These are phyloP conservation scores for Phalanger gymnotis DNA, from an alignment of 2,797 vertebrate species.

Conservation along the genomic window DNA sequence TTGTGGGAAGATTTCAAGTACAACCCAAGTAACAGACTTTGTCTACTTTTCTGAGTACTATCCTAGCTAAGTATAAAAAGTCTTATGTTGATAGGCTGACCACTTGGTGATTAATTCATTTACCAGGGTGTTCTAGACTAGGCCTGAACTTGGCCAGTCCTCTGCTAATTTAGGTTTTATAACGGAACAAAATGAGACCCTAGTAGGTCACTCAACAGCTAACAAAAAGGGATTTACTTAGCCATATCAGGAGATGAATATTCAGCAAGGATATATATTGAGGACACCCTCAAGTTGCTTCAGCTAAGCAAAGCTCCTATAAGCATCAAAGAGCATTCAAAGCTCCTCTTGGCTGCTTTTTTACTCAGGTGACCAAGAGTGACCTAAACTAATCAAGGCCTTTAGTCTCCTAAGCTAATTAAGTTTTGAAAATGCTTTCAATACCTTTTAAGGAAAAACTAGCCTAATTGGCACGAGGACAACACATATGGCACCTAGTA, in stretches of 20 bases:
- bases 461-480: not conserved
- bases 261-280: not conserved
- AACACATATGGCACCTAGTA: not conserved
- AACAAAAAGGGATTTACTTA: not conserved
- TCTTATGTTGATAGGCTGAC: too few relatives aligned
- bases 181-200: too few relatives aligned
- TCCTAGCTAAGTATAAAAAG: too few relatives aligned
- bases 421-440: not conserved
- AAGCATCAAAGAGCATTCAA: not conserved
- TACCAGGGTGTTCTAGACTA: too few relatives aligned
- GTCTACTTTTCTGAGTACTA: too few relatives aligned
- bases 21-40: too few relatives aligned
- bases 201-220: not conserved
- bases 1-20: too few relatives aligned
- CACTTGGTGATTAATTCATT: too few relatives aligned
- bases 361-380: not conserved
- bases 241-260: not conserved
- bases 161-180: too few relatives aligned
- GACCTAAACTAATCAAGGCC: not conserved
- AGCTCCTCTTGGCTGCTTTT: not conserved
- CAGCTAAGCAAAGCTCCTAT: not conserved
- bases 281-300: not conserved
- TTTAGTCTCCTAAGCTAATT: not conserved
- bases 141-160: too few relatives aligned
- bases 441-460: not conserved